A percentile compares a stretch with the other conserved stretches of the same genome.
phyloP scores from a whole-genome alignment of 2,888 invertebrate species.

The Parochlus steinenii region DNA sequence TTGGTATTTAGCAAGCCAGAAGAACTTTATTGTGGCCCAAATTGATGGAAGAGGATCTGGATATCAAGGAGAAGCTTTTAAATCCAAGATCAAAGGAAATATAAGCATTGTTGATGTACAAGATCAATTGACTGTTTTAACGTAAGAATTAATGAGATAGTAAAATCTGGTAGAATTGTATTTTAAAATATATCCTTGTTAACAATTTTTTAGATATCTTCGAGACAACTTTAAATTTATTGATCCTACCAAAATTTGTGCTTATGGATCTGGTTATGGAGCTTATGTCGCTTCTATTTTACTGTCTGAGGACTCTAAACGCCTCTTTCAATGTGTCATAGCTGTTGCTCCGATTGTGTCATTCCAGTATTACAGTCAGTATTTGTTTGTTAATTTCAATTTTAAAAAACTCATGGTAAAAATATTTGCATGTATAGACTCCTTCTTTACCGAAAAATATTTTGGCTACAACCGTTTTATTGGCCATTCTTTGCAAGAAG shows the following conservation, averaged over 20 bases:
- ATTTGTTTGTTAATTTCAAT: not conserved
- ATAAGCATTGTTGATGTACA: slow-evolving; percentile 59
- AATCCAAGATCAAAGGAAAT: slow-evolving; percentile 55
- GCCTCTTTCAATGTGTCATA: slow-evolving; percentile 69
- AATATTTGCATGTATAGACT: slow-evolving; percentile 38
- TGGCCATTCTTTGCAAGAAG: slow-evolving; percentile 50
- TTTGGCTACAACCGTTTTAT: slow-evolving; percentile 62
- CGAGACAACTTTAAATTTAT: slow-evolving; percentile 66
- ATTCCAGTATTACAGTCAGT: slow-evolving; percentile 60
- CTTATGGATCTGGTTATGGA: slow-evolving; percentile 77
- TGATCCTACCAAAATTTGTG: slow-evolving; percentile 61
- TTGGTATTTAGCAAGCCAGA: slow-evolving; percentile 65
- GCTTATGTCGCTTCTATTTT: slow-evolving; percentile 71
- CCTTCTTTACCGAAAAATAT: slow-evolving; percentile 81
- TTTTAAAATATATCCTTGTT: not conserved
- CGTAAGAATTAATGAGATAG: slow-evolving; percentile 30
- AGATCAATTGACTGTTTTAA: slow-evolving; percentile 53
- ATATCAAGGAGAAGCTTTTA: slow-evolving; percentile 58
- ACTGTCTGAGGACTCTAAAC: slow-evolving; percentile 55
- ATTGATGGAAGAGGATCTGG: slow-evolving; percentile 83
- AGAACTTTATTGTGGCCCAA: slow-evolving; percentile 71
- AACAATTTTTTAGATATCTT: slow-evolving; percentile 42
- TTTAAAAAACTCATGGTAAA: slow-evolving; percentile 1
- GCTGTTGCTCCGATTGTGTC: slow-evolving; percentile 77
- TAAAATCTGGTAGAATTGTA: not conserved